Evolutionary conservation across 2,888 invertebrate species (phyloP).

Genomic region (Orchestes rusci): DNA sequence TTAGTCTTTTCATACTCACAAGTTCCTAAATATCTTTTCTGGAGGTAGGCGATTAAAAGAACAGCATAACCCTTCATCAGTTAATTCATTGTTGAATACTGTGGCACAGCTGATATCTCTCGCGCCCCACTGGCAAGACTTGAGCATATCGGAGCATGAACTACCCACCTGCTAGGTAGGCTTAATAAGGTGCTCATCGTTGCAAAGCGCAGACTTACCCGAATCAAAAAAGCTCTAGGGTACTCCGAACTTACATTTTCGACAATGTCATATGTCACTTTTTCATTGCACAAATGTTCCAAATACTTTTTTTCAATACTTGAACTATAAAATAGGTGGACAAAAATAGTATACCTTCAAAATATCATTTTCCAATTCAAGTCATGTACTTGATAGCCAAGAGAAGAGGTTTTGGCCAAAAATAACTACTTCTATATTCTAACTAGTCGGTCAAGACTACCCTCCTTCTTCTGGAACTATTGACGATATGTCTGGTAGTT

Average conservation of each 20-base stretch:
- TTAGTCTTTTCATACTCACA: slow-evolving; percentile 47
- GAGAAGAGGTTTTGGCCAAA: no score
- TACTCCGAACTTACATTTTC: slow-evolving; percentile 49
- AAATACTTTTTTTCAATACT: slow-evolving; percentile 48
- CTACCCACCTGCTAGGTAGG: slow-evolving; percentile 58
- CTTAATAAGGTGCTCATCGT: no score
- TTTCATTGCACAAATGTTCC: slow-evolving; percentile 50
- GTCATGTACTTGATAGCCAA: no score
- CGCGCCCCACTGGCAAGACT: slow-evolving; percentile 62
- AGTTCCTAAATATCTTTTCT: slow-evolving; percentile 61
- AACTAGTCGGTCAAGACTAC: no score
- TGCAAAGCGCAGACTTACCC: no score
- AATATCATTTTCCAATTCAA: no score
- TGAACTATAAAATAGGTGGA: slow-evolving; percentile 25
- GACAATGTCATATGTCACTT: slow-evolving; percentile 23
- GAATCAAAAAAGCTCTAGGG: slow-evolving; percentile 50
- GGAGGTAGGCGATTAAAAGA: slow-evolving; percentile 75
- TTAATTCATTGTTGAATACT: slow-evolving; percentile 68
- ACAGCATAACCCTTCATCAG: slow-evolving; percentile 81
- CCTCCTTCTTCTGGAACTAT: no score
- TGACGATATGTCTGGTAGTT: no score
- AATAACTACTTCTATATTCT: no score
- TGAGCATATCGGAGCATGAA: slow-evolving; percentile 68
- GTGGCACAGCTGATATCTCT: slow-evolving; percentile 52
- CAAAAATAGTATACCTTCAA: no score